Percentiles rank a stretch among this genome's conserved stretches.
Conservation (phyloP, 2,113 vertebrate genomes). For the Turnix velox region DNA sequence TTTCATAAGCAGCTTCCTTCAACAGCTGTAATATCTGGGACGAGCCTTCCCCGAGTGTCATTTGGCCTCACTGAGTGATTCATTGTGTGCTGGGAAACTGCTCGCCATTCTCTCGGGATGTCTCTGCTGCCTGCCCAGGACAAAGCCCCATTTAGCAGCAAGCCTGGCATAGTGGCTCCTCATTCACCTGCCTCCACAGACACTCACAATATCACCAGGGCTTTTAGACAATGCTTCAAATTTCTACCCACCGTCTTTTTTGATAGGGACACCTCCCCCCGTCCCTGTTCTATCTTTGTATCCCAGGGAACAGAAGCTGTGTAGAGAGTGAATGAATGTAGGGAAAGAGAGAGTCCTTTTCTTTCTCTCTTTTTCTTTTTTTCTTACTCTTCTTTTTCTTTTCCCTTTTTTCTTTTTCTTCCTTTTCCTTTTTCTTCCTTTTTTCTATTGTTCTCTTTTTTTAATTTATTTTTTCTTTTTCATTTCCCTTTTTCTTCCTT, state of each 20-base stretch:
- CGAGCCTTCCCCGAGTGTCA: conserved; percentile 25
- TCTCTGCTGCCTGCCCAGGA: conserved; percentile 41
- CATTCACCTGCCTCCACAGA: conserved; percentile 44
- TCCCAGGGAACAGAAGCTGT: not conserved
- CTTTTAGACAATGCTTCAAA: conserved; percentile 27
- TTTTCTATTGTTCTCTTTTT: too few relatives aligned
- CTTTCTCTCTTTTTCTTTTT: not conserved
- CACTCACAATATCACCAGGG: conserved; percentile 18
- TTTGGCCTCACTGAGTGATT: conserved; percentile 67
- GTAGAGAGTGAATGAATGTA: not conserved
- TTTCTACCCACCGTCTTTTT: conserved; percentile 18
- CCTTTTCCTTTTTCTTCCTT: too few relatives aligned
- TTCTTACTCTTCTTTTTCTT: too few relatives aligned
- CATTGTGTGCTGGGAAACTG: conserved; percentile 58
- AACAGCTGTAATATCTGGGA: conserved; percentile 62
- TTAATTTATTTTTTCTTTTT: too few relatives aligned
- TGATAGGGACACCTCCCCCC: not conserved
- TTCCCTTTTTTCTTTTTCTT: too few relatives aligned
- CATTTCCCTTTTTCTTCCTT: too few relatives aligned
- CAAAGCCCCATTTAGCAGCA: conserved; percentile 51
- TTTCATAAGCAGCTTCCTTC: conserved; percentile 59
- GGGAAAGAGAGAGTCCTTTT: not conserved
- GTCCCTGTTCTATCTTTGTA: not conserved
- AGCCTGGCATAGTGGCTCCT: conserved; percentile 23
- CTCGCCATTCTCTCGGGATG: conserved; percentile 61